Percentiles rank a stretch among this genome's conserved stretches.
These are phyloP conservation scores for Pasiphila rectangulata DNA, from an alignment of 2,888 invertebrate species.

Conservation along the genomic window DNA sequence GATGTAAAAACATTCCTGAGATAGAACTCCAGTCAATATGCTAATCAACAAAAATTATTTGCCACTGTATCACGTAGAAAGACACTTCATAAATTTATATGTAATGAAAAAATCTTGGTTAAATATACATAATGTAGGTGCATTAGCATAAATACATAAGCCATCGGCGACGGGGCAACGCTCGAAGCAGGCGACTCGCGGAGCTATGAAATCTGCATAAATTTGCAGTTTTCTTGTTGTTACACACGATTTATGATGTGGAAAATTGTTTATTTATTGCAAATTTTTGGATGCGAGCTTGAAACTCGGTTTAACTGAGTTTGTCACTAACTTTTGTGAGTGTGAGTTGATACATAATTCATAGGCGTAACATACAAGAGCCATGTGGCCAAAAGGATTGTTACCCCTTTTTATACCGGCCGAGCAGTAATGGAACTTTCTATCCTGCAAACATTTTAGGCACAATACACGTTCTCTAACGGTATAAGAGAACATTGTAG, in stretches of 20 bases:
- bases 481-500: too few species aligned
- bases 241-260: constrained; percentile 61
- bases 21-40: constrained; percentile 10
- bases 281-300: constrained; percentile 38
- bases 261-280: constrained; percentile 71
- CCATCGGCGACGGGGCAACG: constrained; percentile 48
- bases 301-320: constrained; percentile 11
- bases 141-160: constrained; percentile 58
- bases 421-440: too few species aligned
- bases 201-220: constrained; percentile 70
- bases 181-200: constrained; percentile 50
- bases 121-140: constrained; percentile 51
- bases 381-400: too few species aligned
- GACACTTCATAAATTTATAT: constrained; percentile 36
- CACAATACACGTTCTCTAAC: too few species aligned
- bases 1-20: constrained; percentile 8
- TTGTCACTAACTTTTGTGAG: background rate
- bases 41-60: constrained; percentile 15
- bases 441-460: too few species aligned
- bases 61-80: constrained; percentile 29
- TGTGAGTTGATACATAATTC: background rate
- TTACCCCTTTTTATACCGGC: too few species aligned
- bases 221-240: constrained; percentile 74
- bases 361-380: too few species aligned
- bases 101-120: constrained; percentile 52